Base-by-base conservation (phyloP, 2,797 vertebrate species). In the Poeciliopsis paucimaculata region DNA sequence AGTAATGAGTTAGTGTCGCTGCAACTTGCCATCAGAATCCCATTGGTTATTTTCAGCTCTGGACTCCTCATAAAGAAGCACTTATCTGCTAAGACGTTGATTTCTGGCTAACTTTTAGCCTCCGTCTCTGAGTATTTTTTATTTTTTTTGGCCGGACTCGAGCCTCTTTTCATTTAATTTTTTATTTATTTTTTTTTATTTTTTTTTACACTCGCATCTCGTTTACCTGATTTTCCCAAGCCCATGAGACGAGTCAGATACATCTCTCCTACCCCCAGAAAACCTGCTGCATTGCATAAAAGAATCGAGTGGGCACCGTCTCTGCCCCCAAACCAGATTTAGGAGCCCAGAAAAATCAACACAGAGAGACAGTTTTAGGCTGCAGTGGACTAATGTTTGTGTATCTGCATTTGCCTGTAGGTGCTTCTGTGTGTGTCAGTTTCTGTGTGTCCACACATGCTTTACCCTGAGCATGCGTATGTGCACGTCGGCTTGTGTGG, bases 221-320 rank as follows among this genome's bases (percentile, higher is more conserved):
- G 86, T 94, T 94, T 93, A 93, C 92, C 93, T 93, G 93, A 93
- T 93, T 92, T 88, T 89, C 72, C 87, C 68, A 81, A 86, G 88
- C 92, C 88, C 85, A 86, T 91, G 91, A 93, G 93, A 92, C 79
- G 84, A 89, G 92, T 81, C 89, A 90, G 86, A 86, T 89, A 84
- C 81, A 83, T 92, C 90, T 94, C 84, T 88, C 86, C 89, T 89
- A 87, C 86, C 90, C 90, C 87, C 91, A 92, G 90, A 91, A 93
- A 94, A 94, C 93, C 93, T 94, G 91, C 93, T 92, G 93, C 89
- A 90, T 91, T 93, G 94, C 92, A 94, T 95, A 93, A 95, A 95
- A 92, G 91, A 92, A 92, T 86, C 76, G 93, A 94, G 94, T 96
- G 94, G 94, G 95, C 95, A 94, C 92, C 90, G 90, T 93, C 91